Evolutionary conservation across 2,113 vertebrate species (phyloP).

Genomic region (Boleophthalmus pectinirostris): DNA sequence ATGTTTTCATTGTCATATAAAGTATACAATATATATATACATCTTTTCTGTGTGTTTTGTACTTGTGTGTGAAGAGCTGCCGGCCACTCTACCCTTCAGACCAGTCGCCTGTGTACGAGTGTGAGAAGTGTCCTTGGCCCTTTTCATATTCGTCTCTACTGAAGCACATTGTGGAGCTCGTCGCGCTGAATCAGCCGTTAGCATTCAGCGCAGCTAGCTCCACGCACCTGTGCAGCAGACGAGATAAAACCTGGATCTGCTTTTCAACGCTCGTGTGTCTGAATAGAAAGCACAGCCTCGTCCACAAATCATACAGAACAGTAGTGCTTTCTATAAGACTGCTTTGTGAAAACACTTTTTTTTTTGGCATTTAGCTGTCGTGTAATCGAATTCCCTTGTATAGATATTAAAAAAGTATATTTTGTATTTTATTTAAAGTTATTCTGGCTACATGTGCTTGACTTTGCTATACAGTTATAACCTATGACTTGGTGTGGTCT

Average conservation of each 20-base stretch:
- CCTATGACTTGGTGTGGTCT: too few relatives aligned
- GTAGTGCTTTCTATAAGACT: background rate
- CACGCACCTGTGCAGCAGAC: conserved; percentile 24
- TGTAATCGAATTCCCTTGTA: too few relatives aligned
- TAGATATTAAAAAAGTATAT: conserved; percentile 50
- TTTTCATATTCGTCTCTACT: conserved; percentile 39
- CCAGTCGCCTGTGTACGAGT: background rate
- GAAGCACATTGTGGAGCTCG: conserved; percentile 29
- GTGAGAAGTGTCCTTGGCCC: background rate
- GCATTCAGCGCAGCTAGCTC: conserved; percentile 29
- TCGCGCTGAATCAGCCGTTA: conserved; percentile 33
- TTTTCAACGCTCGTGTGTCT: background rate
- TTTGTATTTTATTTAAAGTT: too few relatives aligned
- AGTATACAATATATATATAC: too few relatives aligned
- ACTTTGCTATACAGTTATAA: too few relatives aligned
- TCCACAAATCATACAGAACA: background rate
- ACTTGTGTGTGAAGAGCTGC: background rate
- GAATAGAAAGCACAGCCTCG: conserved; percentile 1
- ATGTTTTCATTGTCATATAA: too few relatives aligned
- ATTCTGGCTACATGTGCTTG: too few relatives aligned
- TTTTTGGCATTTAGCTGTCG: too few relatives aligned
- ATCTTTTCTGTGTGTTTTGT: background rate
- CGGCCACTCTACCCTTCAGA: background rate
- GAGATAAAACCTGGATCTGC: background rate
- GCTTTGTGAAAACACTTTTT: background rate